Evolutionary conservation across 1,140 invertebrate genomes (phyloP).

Genomic region (Brachionus plicatilis): DNA sequence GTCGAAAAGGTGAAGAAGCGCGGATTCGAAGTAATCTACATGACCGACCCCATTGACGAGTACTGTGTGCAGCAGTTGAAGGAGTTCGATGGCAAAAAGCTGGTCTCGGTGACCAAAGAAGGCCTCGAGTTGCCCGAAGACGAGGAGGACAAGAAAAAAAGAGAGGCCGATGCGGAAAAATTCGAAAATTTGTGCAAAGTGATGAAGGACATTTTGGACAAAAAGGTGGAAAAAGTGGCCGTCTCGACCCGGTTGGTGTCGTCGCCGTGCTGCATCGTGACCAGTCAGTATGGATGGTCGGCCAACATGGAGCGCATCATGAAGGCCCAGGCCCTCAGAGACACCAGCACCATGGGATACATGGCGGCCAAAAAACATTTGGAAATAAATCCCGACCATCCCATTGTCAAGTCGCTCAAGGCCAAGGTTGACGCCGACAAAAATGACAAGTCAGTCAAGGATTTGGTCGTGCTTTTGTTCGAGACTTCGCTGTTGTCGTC

Average conservation of each 20-base stretch:
- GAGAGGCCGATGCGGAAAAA: constrained; percentile 62
- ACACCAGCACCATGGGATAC: constrained; percentile 94
- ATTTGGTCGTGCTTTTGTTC: constrained; percentile 53
- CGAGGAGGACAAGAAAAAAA: constrained; percentile 92
- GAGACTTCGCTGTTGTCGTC: constrained; percentile 55
- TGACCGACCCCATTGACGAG: constrained; percentile 98
- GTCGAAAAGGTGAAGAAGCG: constrained; percentile 94
- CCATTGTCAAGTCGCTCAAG: constrained; percentile 81
- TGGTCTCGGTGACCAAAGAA: constrained; percentile 95
- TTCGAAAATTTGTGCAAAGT: constrained; percentile 85
- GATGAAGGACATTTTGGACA: constrained; percentile 96
- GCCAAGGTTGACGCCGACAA: constrained; percentile 88
- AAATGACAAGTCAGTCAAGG: constrained; percentile 85
- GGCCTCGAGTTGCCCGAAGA: constrained; percentile 79
- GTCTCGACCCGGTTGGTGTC: constrained; percentile 86
- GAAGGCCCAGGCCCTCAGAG: constrained; percentile 91
- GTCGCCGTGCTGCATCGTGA: constrained; percentile 97
- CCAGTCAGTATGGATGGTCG: constrained; percentile 95
- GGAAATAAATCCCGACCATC: constrained; percentile 96
- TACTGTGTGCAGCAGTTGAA: constrained; percentile 96
- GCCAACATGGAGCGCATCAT: constrained; percentile 99
- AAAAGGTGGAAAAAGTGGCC: constrained; percentile 91
- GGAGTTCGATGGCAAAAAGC: constrained; percentile 90
- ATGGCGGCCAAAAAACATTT: constrained; percentile 65
- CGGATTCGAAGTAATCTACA: constrained; percentile 96